phyloP scores from a whole-genome alignment of 2,888 invertebrate species.

The Nomada hirtipes region DNA sequence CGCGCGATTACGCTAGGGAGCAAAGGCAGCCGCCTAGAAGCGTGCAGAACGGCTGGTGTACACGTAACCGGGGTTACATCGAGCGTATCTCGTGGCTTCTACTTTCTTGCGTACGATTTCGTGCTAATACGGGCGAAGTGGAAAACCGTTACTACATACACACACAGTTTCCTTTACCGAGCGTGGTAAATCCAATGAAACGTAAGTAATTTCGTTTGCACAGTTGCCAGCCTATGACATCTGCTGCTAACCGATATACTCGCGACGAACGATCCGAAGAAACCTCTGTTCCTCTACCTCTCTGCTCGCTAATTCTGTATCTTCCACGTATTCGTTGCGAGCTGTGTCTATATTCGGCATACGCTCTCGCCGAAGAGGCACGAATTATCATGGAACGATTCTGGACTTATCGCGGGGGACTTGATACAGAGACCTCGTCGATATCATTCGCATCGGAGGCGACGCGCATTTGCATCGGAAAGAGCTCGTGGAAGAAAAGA shows the following conservation, averaged over 20 bases:
- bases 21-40: slow-evolving; percentile 10
- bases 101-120: slow-evolving; percentile 27
- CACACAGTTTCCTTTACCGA: slow-evolving; percentile 30
- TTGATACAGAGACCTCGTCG: not conserved
- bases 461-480: not conserved
- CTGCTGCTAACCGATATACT: slow-evolving; percentile 26
- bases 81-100: slow-evolving; percentile 29
- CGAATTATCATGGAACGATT: slow-evolving; percentile 44
- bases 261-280: slow-evolving; percentile 32
- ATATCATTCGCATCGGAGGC: not conserved
- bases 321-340: slow-evolving; percentile 48
- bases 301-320: slow-evolving; percentile 56
- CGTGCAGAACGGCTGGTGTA: slow-evolving; percentile 21
- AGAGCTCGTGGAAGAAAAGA: not conserved
- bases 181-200: slow-evolving; percentile 41
- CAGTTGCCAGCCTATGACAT: slow-evolving; percentile 47
- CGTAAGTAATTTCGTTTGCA: slow-evolving; percentile 54
- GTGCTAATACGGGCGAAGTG: not conserved
- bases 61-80: slow-evolving; percentile 48
- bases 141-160: slow-evolving; percentile 5
- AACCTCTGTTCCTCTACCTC: slow-evolving; percentile 39
- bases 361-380: slow-evolving; percentile 25
- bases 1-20: not conserved
- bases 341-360: slow-evolving; percentile 53
- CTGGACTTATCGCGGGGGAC: slow-evolving; percentile 7